These are phyloP conservation scores for Gadus macrocephalus DNA, from an alignment of 2,113 vertebrate species.

Conservation along the genomic window DNA sequence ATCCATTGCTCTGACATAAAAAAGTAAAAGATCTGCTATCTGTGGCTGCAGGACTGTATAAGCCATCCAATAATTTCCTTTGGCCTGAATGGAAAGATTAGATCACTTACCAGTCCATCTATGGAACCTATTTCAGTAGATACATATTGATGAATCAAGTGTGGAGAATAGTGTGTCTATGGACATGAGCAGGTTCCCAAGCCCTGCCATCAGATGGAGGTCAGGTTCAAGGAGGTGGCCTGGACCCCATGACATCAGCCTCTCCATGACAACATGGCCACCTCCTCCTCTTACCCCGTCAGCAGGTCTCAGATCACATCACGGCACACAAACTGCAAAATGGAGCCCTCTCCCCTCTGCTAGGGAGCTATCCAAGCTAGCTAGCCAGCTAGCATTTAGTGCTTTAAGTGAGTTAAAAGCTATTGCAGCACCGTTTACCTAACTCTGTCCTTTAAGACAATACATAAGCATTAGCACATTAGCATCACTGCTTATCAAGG, in stretches of 20 bases:
- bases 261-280: constrained; percentile 24
- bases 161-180: neutral
- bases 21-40: too few relatives aligned
- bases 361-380: neutral
- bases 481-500: too few relatives aligned
- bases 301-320: neutral
- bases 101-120: neutral
- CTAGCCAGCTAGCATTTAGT: neutral
- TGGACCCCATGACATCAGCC: constrained; percentile 5
- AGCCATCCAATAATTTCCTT: neutral
- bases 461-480: too few relatives aligned
- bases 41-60: neutral
- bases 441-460: too few relatives aligned
- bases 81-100: neutral
- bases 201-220: constrained; percentile 21
- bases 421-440: too few relatives aligned
- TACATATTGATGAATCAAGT: neutral
- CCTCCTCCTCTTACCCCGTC: neutral
- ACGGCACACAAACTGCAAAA: neutral
- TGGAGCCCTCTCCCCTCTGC: neutral
- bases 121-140: neutral
- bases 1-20: too few relatives aligned
- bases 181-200: neutral
- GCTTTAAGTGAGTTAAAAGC: too few relatives aligned
- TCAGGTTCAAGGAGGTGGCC: constrained; percentile 17